Percentiles rank a stretch among this genome's conserved stretches.
Evolutionary conservation across 2,888 invertebrate species (phyloP).

Genomic region (Caenorhabditis sp.): DNA sequence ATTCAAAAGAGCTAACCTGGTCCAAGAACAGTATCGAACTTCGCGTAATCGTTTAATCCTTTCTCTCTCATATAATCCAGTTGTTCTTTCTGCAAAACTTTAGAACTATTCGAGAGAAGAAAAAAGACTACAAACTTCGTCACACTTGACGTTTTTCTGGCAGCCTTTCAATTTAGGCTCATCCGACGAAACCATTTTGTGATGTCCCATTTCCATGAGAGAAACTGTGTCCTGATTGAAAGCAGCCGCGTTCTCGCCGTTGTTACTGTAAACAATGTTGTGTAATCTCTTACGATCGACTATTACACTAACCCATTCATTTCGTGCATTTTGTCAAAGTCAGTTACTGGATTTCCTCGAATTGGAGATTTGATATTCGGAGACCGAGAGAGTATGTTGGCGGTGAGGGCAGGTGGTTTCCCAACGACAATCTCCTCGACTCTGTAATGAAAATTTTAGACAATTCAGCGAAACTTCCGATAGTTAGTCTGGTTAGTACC

Average conservation of each 20-base stretch:
- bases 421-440: constrained; percentile 33
- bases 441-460: constrained; percentile 40
- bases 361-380: constrained; percentile 26
- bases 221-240: constrained; percentile 1
- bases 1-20: constrained; percentile 23
- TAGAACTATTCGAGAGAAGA: neutral
- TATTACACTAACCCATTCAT: constrained; percentile 12
- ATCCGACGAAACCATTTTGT: constrained; percentile 1
- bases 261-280: neutral
- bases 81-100: constrained; percentile 36
- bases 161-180: neutral
- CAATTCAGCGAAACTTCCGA: constrained; percentile 26
- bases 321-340: constrained; percentile 20
- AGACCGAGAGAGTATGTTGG: neutral
- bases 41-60: neutral
- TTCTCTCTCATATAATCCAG: constrained; percentile 3
- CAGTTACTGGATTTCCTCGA: constrained; percentile 58
- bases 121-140: constrained; percentile 16
- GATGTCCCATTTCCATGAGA: constrained; percentile 42
- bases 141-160: constrained; percentile 39
- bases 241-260: neutral
- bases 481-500: constrained; percentile 40
- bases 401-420: neutral
- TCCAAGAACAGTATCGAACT: constrained; percentile 33
- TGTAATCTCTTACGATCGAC: neutral